Conservation (phyloP, 1,140 invertebrate genomes). For the Cecropterus lyciades region DNA sequence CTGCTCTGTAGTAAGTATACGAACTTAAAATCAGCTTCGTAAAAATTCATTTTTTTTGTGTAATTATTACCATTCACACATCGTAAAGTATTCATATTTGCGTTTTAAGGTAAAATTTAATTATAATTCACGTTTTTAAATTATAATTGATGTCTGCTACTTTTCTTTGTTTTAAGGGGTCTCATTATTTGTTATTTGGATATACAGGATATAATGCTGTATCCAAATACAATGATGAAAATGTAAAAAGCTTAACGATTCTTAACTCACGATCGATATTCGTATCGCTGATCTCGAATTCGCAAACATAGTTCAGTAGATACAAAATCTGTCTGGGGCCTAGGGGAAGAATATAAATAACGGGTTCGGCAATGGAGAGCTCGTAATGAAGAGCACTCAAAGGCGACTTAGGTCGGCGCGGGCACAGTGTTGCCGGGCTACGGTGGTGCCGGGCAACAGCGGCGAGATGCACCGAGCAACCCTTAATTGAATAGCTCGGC, state of each 20-base stretch:
- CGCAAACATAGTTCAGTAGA: slow-evolving; percentile 24
- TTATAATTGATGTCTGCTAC: slow-evolving; percentile 2
- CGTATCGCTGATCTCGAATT: slow-evolving; percentile 10
- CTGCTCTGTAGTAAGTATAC: neutral
- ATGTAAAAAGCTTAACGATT: slow-evolving; percentile 1
- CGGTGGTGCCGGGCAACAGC: slow-evolving; percentile 52
- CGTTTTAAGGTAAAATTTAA: neutral
- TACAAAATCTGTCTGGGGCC: slow-evolving; percentile 17
- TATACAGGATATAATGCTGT: no score
- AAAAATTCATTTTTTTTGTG: neutral
- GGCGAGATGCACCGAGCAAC: slow-evolving; percentile 74
- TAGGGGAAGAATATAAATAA: slow-evolving; percentile 62
- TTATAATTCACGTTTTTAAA: slow-evolving; percentile 19
- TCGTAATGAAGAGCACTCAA: slow-evolving; percentile 70
- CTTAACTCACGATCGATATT: neutral
- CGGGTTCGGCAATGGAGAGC: slow-evolving; percentile 61
- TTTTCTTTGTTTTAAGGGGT: slow-evolving; percentile 3
- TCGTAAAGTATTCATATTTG: slow-evolving; percentile 5
- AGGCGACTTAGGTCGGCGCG: slow-evolving; percentile 47
- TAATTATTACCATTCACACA: slow-evolving; percentile 1
- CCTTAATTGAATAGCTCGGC: slow-evolving; percentile 80
- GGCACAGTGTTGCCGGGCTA: slow-evolving; percentile 40
- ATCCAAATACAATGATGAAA: slow-evolving; percentile 3
- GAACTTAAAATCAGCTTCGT: neutral
- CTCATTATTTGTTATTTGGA: no score